Conservation (phyloP, 92 coral and sea anemone genomes). For the Siderastrea radians region DNA sequence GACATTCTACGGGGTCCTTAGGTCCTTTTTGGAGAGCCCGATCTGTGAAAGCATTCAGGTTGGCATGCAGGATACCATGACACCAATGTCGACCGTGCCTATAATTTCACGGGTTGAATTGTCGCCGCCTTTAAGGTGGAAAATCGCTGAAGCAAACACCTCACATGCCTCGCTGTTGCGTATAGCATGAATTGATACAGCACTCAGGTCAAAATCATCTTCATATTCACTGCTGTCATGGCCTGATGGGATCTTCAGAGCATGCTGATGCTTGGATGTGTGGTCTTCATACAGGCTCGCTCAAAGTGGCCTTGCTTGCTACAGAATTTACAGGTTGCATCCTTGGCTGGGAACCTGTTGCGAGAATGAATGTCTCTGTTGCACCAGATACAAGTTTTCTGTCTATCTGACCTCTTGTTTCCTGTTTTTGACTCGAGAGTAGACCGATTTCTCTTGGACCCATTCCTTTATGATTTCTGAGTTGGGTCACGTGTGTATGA, state of each 20-base stretch:
- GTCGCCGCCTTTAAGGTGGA: too few species aligned
- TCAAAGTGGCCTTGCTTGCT: constrained; percentile 63
- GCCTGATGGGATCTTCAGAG: constrained; percentile 52
- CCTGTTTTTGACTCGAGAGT: constrained; percentile 16
- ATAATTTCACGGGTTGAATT: too few species aligned
- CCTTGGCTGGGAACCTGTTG: constrained; percentile 69
- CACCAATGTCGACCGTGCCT: too few species aligned
- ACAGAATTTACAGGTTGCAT: constrained; percentile 53
- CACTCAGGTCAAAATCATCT: constrained; percentile 56
- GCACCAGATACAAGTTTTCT: constrained; percentile 56
- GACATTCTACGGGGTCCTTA: constrained; percentile 49
- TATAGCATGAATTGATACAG: constrained; percentile 48
- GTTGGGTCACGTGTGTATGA: constrained; percentile 69
- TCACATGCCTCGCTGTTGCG: constrained; percentile 34
- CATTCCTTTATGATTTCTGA: constrained; percentile 69
- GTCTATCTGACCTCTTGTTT: constrained; percentile 29
- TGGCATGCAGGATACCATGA: too few species aligned
- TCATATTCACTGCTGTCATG: constrained; percentile 64
- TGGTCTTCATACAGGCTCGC: constrained; percentile 56
- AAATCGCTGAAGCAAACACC: too few species aligned
- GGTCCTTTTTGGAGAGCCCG: too few species aligned
- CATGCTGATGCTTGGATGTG: constrained; percentile 52
- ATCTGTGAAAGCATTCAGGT: too few species aligned
- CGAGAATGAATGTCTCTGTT: constrained; percentile 55
- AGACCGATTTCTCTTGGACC: too few species aligned